Conservation (phyloP, 2,888 invertebrate species). For the Epinotia demarniana region DNA sequence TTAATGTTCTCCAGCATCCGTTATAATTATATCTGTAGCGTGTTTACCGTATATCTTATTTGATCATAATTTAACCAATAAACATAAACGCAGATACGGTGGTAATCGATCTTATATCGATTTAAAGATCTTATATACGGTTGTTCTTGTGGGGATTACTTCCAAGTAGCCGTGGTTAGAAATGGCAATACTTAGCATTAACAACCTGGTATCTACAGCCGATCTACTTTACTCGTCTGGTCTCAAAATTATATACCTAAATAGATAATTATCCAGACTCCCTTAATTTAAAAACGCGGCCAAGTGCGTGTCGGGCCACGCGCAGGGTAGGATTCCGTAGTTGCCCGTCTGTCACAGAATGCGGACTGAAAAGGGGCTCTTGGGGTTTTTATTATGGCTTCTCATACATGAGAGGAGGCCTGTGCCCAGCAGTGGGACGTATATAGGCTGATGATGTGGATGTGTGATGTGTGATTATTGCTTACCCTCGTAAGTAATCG, state of each 20-base stretch:
- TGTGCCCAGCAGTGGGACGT: no score
- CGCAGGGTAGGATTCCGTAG: no score
- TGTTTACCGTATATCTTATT: background rate
- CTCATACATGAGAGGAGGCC: no score
- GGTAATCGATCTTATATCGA: constrained; percentile 1
- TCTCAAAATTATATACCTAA: background rate
- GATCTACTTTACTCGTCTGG: constrained; percentile 11
- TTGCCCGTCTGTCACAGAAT: no score
- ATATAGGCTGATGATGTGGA: no score
- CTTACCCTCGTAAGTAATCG: no score
- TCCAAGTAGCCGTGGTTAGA: background rate
- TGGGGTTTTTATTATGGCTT: no score
- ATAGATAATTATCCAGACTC: no score
- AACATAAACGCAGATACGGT: constrained; percentile 1
- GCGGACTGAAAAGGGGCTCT: no score
- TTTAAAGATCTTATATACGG: constrained; percentile 17
- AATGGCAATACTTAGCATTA: constrained; percentile 3
- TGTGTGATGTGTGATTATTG: no score
- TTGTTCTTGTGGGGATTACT: background rate
- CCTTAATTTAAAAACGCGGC: no score
- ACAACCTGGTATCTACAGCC: constrained; percentile 2
- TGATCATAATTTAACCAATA: constrained; percentile 9
- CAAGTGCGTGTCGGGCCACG: no score
- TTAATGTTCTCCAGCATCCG: background rate
- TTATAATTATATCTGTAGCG: background rate